A percentile compares a stretch with the other conserved stretches of the same genome.
phyloP scores from a whole-genome alignment of 2,888 invertebrate genomes.

The Ormyrus thymus region DNA sequence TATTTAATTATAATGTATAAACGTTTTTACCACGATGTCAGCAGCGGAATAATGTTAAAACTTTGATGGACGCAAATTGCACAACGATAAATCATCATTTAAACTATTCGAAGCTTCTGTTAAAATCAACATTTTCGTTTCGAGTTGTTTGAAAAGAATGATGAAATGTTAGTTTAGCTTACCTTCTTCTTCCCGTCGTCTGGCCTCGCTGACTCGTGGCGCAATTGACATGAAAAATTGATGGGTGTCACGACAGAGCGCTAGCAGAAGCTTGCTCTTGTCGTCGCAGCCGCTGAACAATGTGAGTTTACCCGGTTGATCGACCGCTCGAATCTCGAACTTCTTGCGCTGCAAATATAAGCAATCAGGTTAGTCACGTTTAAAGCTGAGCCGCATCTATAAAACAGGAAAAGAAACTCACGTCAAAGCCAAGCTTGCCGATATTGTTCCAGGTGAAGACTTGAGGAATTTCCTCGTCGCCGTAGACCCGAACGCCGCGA shows the following conservation, averaged over 20 bases:
- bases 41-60: too few species aligned
- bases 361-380: too few species aligned
- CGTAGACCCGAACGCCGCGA: constrained; percentile 91
- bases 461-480: constrained; percentile 78
- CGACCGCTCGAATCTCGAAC: constrained; percentile 95
- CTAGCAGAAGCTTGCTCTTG: constrained; percentile 92
- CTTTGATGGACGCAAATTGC: too few species aligned
- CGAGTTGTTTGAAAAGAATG: too few species aligned
- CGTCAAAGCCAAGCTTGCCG: constrained; percentile 94
- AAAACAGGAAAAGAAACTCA: constrained; percentile 68
- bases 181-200: constrained; percentile 89
- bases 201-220: constrained; percentile 88
- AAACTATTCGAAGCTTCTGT: too few species aligned
- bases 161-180: neutral
- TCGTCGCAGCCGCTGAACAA: constrained; percentile 95
- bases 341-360: constrained; percentile 84
- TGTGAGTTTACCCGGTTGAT: constrained; percentile 86
- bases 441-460: constrained; percentile 96
- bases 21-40: too few species aligned
- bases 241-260: constrained; percentile 93
- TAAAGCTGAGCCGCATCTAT: too few species aligned
- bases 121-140: too few species aligned
- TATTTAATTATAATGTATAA: too few species aligned
- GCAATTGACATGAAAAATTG: constrained; percentile 96
- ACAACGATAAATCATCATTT: too few species aligned